Conservation (phyloP, 2,888 invertebrate species). For the Ligdia adustata region DNA sequence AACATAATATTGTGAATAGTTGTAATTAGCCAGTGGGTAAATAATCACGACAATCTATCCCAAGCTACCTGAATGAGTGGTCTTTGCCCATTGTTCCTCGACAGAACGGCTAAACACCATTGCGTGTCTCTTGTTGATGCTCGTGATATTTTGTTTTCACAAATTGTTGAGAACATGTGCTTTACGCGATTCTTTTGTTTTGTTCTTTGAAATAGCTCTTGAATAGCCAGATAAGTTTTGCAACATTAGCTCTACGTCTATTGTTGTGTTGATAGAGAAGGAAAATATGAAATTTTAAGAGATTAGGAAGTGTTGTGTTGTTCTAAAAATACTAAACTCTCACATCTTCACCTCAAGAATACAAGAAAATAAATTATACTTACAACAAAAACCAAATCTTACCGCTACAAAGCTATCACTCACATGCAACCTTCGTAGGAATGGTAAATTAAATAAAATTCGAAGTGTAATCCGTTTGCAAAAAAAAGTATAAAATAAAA, state of each 20-base stretch:
- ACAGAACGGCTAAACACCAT: conserved; percentile 58
- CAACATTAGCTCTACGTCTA: conserved; percentile 12
- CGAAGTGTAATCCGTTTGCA: too few relatives aligned
- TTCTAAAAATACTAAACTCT: too few relatives aligned
- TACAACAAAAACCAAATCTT: too few relatives aligned
- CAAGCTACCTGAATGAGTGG: conserved; percentile 8
- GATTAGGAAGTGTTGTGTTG: too few relatives aligned
- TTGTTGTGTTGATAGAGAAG: background rate
- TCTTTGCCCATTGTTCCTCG: conserved; percentile 59
- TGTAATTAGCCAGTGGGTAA: conserved; percentile 3
- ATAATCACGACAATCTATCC: conserved; percentile 14
- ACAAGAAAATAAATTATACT: too few relatives aligned
- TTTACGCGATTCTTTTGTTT: conserved; percentile 38
- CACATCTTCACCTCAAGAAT: too few relatives aligned
- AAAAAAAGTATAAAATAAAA: too few relatives aligned
- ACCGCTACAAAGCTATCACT: too few relatives aligned
- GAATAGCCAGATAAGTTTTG: conserved; percentile 10
- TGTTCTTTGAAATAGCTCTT: conserved; percentile 26
- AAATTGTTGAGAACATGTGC: conserved; percentile 34
- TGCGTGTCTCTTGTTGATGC: conserved; percentile 62
- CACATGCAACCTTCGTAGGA: too few relatives aligned
- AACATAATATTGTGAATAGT: too few relatives aligned
- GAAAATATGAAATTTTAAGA: too few relatives aligned
- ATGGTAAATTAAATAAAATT: too few relatives aligned
- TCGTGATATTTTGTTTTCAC: conserved; percentile 44